Base-by-base conservation (phyloP, 1,140 invertebrate genomes). In the Trachymyrmex septentrionalis region DNA sequence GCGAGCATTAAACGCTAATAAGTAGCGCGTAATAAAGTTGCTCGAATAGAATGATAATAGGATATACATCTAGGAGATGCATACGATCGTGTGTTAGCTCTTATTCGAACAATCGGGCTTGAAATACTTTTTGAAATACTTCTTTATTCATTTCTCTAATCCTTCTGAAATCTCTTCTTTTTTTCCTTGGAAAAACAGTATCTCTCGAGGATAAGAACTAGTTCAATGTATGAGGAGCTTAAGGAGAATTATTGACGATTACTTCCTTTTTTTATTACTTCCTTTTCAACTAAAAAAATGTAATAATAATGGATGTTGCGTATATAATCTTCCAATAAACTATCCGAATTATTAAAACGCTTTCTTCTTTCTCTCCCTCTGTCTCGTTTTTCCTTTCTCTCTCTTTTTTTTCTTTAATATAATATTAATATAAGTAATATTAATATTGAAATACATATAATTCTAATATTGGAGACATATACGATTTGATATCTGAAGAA, bases 11-110 rank as follows among this genome's bases (percentile, higher is more conserved):
- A 82, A 24, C 67, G 69, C 71, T 84, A 84, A 84, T 82, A 82
- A 82, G 80, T 82, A 61, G 55, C 34, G 67, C 34, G 38, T 72
- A 82, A 82, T 84, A 84, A 84, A 34, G 2, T 75, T n/a, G 80
- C 27, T 64, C 55, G 38, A 38, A 55, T 24, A 67, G 55, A 61
- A 82, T 57, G 55, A 63, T 84, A 84, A 84, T 73, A 19, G 24
- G 10, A 21, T 61, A 14, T 57, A 34, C n/a, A 55, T 38, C 19
- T 48, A 34, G 19, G 44, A 71, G 50, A 1, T 61, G 55, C 24
- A 50, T 24, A 50, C 53, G 55, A 63, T 75, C 57, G n/a, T 34
- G n/a, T 24, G 55, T 84, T 84, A 84, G 30, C n/a, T 19, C 6
- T 48, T 34, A 48, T 59, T 19, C 57, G 53, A 12, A 44, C 34